Base-by-base conservation (phyloP, 1,140 invertebrate species). In the Rhagoletis zephyria region DNA sequence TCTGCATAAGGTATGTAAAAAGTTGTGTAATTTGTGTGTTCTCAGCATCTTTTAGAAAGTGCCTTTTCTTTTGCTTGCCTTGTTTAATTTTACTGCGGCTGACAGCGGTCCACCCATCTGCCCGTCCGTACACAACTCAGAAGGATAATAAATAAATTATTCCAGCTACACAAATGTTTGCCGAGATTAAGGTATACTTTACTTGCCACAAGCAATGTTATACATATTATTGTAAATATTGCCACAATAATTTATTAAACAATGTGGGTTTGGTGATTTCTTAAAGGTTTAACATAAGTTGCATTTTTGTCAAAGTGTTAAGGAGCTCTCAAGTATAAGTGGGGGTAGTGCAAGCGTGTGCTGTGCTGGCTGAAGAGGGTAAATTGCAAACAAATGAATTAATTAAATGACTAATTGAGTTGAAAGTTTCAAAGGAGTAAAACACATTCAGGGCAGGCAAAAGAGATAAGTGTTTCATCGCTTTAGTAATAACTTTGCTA, bases 131-230 rank as follows among this genome's bases (percentile, higher is more conserved):
- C 40, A 48, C 67, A 9, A 74, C 67, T 74, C 14, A 74, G 45
- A 74, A 16, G 42, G 42, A 74, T 74, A 45, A 74, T 74, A 45
- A 7, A 74, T 48, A 74, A 74, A 45, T 45, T 74, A 74, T 74
- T 74, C 45, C 67, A 14, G 4, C 42, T 74, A 6, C 14, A 45
- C 14, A 74, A 48, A 40, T 74, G 40, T 74, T 45, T 74, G 67
- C 4, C 40, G 16, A 74, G 42, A 74, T 74, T 74, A 40, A 67
- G 14, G 40, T 56, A 5, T 7, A n/a, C 30, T 30, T 12, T 45
- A 74, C 67, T 74, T 16, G 42, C 67, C 67, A 74, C 40, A 74
- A 74, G 67, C 67, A 45, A 45, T 74, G 48, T 48, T 74, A 42
- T 42, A 30, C 30, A 30, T 4, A 74, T 63, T 63, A 40, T 42